phyloP scores from a whole-genome alignment of 2,113 vertebrate genomes.

The Toxotes chatareus region DNA sequence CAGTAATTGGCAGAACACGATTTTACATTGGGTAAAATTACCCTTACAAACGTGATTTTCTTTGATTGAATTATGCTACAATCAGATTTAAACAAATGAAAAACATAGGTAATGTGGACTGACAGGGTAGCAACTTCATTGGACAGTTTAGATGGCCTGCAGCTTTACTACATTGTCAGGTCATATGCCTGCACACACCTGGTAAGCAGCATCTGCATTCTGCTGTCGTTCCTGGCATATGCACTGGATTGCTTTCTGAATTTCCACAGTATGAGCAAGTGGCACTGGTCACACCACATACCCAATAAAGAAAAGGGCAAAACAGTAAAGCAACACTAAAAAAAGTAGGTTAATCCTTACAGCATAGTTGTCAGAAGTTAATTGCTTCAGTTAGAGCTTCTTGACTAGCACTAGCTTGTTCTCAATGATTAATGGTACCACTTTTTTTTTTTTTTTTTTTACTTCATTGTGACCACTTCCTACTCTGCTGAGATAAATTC shows the following conservation, averaged over 20 bases:
- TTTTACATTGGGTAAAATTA: neutral
- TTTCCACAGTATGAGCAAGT: neutral
- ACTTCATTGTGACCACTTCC: slow-evolving; percentile 14
- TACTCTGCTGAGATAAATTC: slow-evolving; percentile 15
- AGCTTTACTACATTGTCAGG: neutral
- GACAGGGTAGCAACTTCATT: slow-evolving; percentile 23
- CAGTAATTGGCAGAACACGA: neutral
- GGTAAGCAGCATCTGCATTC: slow-evolving; percentile 27
- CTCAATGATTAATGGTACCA: slow-evolving; percentile 40
- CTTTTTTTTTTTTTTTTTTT: slow-evolving; percentile 16
- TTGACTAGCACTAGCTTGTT: slow-evolving; percentile 8
- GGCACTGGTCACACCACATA: neutral
- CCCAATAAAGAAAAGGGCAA: neutral
- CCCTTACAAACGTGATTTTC: neutral
- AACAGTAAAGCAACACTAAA: neutral
- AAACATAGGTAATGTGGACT: neutral
- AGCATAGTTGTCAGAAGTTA: neutral
- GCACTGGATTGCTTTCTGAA: neutral
- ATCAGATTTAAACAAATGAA: neutral
- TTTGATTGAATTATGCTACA: neutral
- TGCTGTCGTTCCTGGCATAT: neutral
- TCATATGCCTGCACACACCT: neutral
- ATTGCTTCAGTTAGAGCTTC: slow-evolving; percentile 13
- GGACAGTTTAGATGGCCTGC: slow-evolving; percentile 5
- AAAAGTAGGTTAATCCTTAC: neutral